These are phyloP conservation scores for Apodemus sylvaticus DNA, from an alignment of 2,113 vertebrate species.

Conservation along the genomic window DNA sequence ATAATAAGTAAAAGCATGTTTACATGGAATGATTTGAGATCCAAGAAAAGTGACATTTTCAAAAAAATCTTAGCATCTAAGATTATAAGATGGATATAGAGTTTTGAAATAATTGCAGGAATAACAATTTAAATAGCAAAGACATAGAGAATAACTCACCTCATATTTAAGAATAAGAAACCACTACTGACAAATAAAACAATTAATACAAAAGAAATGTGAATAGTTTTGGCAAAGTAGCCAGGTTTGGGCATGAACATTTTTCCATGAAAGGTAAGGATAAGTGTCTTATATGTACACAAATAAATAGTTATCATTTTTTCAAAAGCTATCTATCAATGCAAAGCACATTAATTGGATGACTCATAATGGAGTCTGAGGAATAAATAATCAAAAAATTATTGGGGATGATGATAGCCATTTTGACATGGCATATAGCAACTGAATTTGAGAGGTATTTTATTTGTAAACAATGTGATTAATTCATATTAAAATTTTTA, in stretches of 20 bases:
- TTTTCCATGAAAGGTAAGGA: background rate
- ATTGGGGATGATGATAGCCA: background rate
- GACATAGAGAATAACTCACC: background rate
- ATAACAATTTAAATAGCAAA: background rate
- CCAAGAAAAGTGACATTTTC: background rate
- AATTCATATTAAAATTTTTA: background rate
- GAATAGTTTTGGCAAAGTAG: background rate
- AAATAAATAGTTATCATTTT: background rate
- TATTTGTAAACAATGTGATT: background rate
- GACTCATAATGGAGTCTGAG: background rate
- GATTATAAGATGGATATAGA: background rate
- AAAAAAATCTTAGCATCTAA: background rate
- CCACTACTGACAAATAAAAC: background rate
- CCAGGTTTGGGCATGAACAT: background rate
- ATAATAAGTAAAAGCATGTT: background rate
- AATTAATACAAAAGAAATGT: background rate
- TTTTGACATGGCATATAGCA: background rate
- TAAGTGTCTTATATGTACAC: background rate
- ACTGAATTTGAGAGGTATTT: background rate
- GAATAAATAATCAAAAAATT: background rate
- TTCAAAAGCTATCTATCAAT: background rate
- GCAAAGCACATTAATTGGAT: background rate
- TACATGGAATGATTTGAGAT: background rate
- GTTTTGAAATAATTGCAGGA: background rate
- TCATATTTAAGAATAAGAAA: background rate